Evolutionary conservation across 2,797 vertebrate species (phyloP).

Genomic region (Odontamblyopus rebecca): DNA sequence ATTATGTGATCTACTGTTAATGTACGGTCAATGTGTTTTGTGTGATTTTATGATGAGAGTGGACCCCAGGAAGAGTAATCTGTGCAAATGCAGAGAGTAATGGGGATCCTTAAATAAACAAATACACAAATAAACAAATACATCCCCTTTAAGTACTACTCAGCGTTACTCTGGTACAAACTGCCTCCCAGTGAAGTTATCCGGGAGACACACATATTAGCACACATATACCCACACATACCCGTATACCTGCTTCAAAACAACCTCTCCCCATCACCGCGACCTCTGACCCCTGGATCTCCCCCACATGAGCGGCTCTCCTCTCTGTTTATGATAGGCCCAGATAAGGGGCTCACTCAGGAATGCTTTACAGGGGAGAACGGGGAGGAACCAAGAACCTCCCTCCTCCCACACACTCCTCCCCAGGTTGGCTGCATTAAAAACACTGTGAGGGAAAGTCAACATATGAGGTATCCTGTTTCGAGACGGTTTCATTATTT

Average conservation of each 20-base stretch:
- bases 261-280: slow-evolving; percentile 13
- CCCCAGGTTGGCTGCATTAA: slow-evolving; percentile 43
- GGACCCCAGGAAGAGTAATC: too few relatives aligned
- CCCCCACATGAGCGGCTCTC: slow-evolving; percentile 32
- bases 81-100: too few relatives aligned
- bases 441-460: slow-evolving; percentile 37
- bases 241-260: slow-evolving; percentile 18
- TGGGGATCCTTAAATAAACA: too few relatives aligned
- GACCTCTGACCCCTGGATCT: slow-evolving; percentile 55
- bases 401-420: slow-evolving; percentile 23
- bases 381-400: slow-evolving; percentile 45
- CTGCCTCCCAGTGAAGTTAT: background rate
- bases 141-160: too few relatives aligned
- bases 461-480: slow-evolving; percentile 54
- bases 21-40: too few relatives aligned
- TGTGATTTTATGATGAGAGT: too few relatives aligned
- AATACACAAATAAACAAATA: too few relatives aligned
- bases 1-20: too few relatives aligned
- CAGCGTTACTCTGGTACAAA: slow-evolving; percentile 12
- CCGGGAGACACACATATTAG: background rate
- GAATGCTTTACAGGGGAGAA: slow-evolving; percentile 51
- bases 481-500: slow-evolving; percentile 30
- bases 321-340: slow-evolving; percentile 62
- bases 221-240: background rate
- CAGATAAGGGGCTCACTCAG: slow-evolving; percentile 64